Base-by-base conservation (phyloP, 2,797 vertebrate species). In the Sebastes trivittatus region DNA sequence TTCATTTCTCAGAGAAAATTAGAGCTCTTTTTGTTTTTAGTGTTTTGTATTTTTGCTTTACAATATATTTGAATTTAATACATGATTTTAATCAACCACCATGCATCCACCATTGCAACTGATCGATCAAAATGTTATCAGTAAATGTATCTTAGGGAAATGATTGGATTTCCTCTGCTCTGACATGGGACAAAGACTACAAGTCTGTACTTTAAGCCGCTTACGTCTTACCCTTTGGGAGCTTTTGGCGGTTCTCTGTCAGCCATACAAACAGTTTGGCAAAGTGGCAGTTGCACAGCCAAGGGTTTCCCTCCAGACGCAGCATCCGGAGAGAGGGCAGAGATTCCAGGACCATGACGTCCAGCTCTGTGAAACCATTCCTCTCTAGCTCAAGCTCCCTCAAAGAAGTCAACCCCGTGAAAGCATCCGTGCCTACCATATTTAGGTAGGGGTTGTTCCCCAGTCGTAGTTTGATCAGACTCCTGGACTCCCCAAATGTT, bases 211-310 rank as follows among this genome's bases (percentile, higher is more conserved):
- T 29, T 34, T 80, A 86, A 87, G 79, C 76, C 66, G 32, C 85
- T 89, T 81, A 69, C 52, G 27, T 73, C 94, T 95, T 97, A 98
- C 98, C 97, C 88, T 94, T 96, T 88, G 96, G 96, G 67, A 98
- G 96, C 94, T 97, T 98, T 88, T 96, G 94, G 2, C 83, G 92
- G 74, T 98, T 98, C 88, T 97, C 95, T 86, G 96, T 95, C 62
- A 98, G 95, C 98, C 98, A 98, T 70, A 93, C 91, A 94, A 98
- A 99, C 27, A 99, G 96, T 73, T 96, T 97, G 87, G 97, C 96
- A 90, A 98, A 98, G 86, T 96, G 95, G 81, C 97, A 99, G 92
- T 97, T 97, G 64, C 97, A 98, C 14, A 97, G 89, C 98, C 97
- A 98, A 3, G 97, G 98, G 93, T 99, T 99, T 16, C 97, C 97